Evolutionary conservation across 2,113 vertebrate genomes (phyloP).

Genomic region (Galemys pyrenaicus): DNA sequence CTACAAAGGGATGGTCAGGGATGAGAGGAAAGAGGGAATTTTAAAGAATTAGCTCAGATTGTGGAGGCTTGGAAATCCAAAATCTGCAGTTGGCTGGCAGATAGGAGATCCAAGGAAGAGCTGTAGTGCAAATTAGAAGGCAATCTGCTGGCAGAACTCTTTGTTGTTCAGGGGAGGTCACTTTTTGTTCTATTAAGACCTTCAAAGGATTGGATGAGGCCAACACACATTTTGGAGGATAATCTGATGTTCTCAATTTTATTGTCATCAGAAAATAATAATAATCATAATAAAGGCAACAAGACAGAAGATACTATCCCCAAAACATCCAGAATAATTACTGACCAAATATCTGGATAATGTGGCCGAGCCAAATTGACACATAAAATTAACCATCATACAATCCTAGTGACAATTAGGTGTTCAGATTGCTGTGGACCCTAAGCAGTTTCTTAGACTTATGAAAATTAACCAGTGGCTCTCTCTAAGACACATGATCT

Average conservation of each 20-base stretch:
- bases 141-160: background rate
- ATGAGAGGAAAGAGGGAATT: background rate
- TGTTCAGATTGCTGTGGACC: background rate
- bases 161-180: background rate
- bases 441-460: background rate
- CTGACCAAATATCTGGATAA: constrained; percentile 8
- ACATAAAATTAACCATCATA: constrained; percentile 8
- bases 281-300: background rate
- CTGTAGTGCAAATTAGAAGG: background rate
- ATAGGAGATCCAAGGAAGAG: background rate
- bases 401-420: background rate
- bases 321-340: background rate
- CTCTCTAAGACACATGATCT: background rate
- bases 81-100: background rate
- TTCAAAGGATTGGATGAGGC: background rate
- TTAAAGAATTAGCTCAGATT: background rate
- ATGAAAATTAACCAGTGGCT: background rate
- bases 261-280: too few relatives aligned
- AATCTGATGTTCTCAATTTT: background rate
- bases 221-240: background rate
- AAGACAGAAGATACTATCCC: background rate
- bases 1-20: too few relatives aligned
- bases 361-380: background rate
- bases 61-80: background rate
- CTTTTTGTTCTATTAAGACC: background rate